Evolutionary conservation across 2,888 invertebrate genomes (phyloP), one percentile per base, ranked within the genome.

Genomic region (Esperia sulphurella): DNA sequence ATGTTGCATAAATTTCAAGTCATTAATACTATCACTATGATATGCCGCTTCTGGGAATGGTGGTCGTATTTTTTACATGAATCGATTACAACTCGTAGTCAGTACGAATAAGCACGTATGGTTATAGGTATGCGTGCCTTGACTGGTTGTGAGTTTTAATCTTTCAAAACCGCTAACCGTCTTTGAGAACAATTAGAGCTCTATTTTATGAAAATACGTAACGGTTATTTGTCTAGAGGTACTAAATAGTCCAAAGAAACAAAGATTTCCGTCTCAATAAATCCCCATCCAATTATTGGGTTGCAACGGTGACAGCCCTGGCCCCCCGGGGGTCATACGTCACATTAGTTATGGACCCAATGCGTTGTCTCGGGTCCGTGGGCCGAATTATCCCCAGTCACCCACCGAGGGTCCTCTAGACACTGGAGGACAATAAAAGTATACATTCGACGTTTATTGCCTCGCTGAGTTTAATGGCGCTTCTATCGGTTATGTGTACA

Each of bases 321-420:
- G 14, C 53, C 73, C 63, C 71, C 13, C 37, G 59, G 54, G 77
- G 56, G 61, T 61, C 59, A 68, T 79, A 65, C 75, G 65, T 79
- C 75, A 79, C 75, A 70, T 79, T 78, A 79, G 68, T 63, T 70
- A 72, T 71, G 68, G 68, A 58, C 65, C 61, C 60, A 46, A 21
- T 5, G 21, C 49, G 41, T 53, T 54, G 61, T 58, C 58, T 55
- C 57, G 55, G 59, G 53, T 59, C 55, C 55, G 55, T 59, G 64
- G 58, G 63, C 68, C 64, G 63, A 73, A 69, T 75, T 73, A 75
- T 72, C 66, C 65, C 59, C 51, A 42, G 53, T 46, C 51, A 51
- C 49, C 57, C 50, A 51, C 54, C 40, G 50, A 51, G 55, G 49
- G 48, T 43, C 51, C 40, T 41, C 43, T 39, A 45, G 41, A 49